Evolutionary conservation across 2,113 vertebrate species (phyloP), one percentile per base, ranked within the genome.

Genomic region (Xiphophorus maculatus): DNA sequence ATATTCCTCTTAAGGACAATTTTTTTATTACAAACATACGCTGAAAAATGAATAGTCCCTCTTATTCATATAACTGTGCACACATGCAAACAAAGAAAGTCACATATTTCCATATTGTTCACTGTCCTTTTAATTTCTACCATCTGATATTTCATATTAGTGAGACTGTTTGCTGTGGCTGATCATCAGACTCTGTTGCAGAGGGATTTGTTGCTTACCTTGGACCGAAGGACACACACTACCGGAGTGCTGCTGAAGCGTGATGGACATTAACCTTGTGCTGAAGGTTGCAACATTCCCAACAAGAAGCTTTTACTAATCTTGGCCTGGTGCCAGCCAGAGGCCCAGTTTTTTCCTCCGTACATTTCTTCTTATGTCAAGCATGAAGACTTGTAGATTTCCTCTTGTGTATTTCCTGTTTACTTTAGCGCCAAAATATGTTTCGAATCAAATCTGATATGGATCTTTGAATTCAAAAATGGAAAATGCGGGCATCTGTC

Each of bases 211-310:
- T 79, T 66, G 73, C 42, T 74, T 76, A 67, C 87, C 89, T 88
- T 90, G 79, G 54, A 62, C 3, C 68, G 83, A 91, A 90, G 84
- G 89, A 90, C 87, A 69, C 63, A 42, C 17, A 69, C 51, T 62
- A 67, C n/a, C 22, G 37, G 48, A 71, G 84, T 70, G 74, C 74
- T 69, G 77, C 73, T 29, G 66, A 70, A 66, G 83, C 12, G 40
- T 80, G 86, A 87, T 78, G 48, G 82, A 90, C 33, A 12, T 75
- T 84, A 76, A 85, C 86, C 90, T 90, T 85, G 83, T 67, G 73
- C 54, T 61, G 58, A 76, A 85, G 82, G 80, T 86, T 63, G 66
- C 74, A 62, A 37, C 61, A 40, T 62, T 77, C 84, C 69, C 66
- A 29, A 25, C 25, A 28, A 81, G 63, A 69, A 67, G 70, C 80